Conservation (phyloP, 2,113 vertebrate species). For the Anser brachyrhynchus region DNA sequence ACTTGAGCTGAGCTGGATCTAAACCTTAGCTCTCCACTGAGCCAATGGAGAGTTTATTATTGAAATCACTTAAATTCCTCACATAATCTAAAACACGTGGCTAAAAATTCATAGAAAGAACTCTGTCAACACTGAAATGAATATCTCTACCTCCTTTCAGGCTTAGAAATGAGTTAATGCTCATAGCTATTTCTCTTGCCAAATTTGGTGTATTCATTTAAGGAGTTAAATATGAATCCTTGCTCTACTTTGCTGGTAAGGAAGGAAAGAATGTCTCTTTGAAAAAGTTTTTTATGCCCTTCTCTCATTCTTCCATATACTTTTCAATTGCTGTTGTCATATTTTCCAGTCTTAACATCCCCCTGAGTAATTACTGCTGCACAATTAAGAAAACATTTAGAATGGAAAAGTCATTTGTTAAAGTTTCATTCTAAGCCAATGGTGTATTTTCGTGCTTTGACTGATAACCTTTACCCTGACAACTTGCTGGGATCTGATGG, state of each 20-base stretch:
- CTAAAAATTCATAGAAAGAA: not conserved
- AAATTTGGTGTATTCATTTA: not conserved
- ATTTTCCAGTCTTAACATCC: slow-evolving; percentile 55
- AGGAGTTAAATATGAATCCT: slow-evolving; percentile 3
- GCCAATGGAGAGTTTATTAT: not conserved
- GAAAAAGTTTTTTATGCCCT: slow-evolving; percentile 9
- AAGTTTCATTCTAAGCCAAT: not conserved
- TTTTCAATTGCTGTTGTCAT: slow-evolving; percentile 33
- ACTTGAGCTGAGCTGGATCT: not conserved
- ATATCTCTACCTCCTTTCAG: not conserved
- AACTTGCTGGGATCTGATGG: not conserved
- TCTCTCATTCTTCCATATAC: slow-evolving; percentile 16
- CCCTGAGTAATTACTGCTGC: slow-evolving; percentile 39
- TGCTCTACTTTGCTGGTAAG: not conserved
- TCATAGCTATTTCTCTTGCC: not conserved
- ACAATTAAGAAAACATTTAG: slow-evolving; percentile 59
- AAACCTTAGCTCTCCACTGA: not conserved
- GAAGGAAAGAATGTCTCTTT: not conserved
- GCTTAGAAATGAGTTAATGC: not conserved
- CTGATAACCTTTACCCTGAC: slow-evolving; percentile 60
- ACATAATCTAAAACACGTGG: not conserved
- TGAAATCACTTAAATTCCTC: accelerated
- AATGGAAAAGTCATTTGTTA: slow-evolving; percentile 66
- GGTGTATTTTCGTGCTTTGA: not conserved
- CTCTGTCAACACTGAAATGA: not conserved